phyloP scores from a whole-genome alignment of 2,888 invertebrate genomes.

The Empis stercorea region DNA sequence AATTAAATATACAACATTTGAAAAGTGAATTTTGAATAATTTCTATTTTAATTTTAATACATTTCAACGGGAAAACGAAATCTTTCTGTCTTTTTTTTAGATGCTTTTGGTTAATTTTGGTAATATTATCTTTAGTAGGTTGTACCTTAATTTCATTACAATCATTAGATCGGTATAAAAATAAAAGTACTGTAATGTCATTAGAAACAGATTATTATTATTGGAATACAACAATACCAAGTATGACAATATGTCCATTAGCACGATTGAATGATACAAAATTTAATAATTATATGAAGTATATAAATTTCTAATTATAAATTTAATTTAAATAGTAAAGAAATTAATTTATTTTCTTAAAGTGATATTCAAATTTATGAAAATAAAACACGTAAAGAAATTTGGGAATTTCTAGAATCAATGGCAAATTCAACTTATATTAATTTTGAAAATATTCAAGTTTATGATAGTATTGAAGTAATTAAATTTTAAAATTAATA shows the following conservation, averaged over 20 bases:
- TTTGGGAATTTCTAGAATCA: constrained; percentile 27
- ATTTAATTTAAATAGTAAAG: no score
- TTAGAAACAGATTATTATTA: constrained; percentile 30
- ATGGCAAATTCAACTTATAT: constrained; percentile 32
- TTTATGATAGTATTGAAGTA: constrained; percentile 19
- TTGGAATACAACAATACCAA: constrained; percentile 31
- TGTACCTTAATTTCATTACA: constrained; percentile 25
- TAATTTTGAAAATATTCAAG: constrained; percentile 29
- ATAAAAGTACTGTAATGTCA: constrained; percentile 30
- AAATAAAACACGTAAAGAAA: constrained; percentile 1
- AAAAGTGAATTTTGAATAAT: constrained; percentile 3
- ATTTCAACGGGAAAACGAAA: no score
- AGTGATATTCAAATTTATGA: background rate
- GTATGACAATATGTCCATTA: constrained; percentile 31
- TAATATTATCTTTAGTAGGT: constrained; percentile 21
- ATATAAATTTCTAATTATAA: no score
- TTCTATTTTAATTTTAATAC: background rate
- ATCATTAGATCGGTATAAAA: constrained; percentile 27
- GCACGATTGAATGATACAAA: constrained; percentile 20
- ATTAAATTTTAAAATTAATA: constrained; percentile 1
- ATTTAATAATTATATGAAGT: constrained; percentile 25
- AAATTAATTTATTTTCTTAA: constrained; percentile 7
- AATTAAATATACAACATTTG: constrained; percentile 1
- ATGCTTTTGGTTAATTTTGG: constrained; percentile 22
- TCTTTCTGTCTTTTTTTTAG: background rate